phyloP scores from a whole-genome alignment of 2,797 vertebrate genomes.

The Cynodonichthys magdalenae region DNA sequence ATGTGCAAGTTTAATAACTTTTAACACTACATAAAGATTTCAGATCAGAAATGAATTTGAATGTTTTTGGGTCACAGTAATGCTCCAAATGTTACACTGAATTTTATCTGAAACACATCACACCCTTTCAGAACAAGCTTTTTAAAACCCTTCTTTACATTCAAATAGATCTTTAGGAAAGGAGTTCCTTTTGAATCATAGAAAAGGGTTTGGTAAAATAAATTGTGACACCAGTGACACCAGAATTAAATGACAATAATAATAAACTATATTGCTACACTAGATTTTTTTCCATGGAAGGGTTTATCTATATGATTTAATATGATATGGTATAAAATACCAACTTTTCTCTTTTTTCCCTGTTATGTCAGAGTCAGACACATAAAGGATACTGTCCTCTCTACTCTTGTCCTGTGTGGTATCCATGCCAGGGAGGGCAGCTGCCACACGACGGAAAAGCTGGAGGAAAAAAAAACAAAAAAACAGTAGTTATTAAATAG shows the following conservation, averaged over 20 bases:
- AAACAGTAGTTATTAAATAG: constrained; percentile 38
- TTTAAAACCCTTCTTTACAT: no score
- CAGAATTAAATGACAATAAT: constrained; percentile 22
- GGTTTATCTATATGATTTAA: background rate
- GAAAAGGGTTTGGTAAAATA: background rate
- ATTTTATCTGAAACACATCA: background rate
- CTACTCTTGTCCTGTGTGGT: constrained; percentile 97
- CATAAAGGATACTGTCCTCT: constrained; percentile 98
- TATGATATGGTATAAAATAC: constrained; percentile 10
- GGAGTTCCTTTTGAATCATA: no score
- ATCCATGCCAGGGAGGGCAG: constrained; percentile 98
- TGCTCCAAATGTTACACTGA: no score
- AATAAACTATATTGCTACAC: constrained; percentile 22
- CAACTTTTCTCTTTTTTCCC: no score
- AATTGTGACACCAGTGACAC: constrained; percentile 8
- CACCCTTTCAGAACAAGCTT: background rate
- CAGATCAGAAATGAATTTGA: no score
- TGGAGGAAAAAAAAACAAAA: constrained; percentile 64
- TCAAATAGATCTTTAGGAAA: no score
- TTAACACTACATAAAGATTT: no score
- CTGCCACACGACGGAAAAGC: constrained; percentile 98
- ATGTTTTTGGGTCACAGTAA: no score
- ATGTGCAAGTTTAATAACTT: no score
- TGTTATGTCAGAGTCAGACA: constrained; percentile 17
- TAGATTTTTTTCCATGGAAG: constrained; percentile 11